These are phyloP conservation scores for Reticulitermes speratus DNA, from an alignment of 1,140 invertebrate species.

Conservation along the genomic window DNA sequence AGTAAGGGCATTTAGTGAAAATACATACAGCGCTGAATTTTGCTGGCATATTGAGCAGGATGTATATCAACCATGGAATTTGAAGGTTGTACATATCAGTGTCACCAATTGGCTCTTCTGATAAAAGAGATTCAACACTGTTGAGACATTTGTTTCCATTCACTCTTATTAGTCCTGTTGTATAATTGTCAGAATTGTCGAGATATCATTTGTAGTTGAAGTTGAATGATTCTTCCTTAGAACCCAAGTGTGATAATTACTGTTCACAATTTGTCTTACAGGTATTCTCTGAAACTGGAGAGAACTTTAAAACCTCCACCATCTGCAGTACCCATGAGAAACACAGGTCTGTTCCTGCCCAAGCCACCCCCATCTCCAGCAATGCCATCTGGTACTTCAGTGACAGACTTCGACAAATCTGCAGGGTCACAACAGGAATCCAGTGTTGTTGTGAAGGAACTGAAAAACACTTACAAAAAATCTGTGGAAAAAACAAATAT, in stretches of 20 bases:
- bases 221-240: not conserved
- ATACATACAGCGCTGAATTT: not conserved
- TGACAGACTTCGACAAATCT: not conserved
- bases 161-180: not conserved
- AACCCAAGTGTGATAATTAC: not conserved
- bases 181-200: not conserved
- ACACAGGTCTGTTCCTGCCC: not conserved
- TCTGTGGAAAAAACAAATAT: not conserved
- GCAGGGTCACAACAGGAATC: not conserved
- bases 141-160: not conserved
- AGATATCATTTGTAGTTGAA: not conserved
- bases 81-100: not conserved
- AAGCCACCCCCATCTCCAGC: not conserved
- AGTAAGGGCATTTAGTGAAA: no score
- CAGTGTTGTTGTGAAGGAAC: constrained; percentile 9
- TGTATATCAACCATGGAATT: not conserved
- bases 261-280: not conserved
- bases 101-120: not conserved
- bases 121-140: not conserved
- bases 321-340: not conserved
- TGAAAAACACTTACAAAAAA: constrained; percentile 1
- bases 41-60: not conserved
- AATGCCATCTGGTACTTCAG: not conserved
- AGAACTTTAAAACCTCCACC: constrained; percentile 15
- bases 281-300: constrained; percentile 4